Conservation (phyloP, 1,140 invertebrate genomes). For the Nylanderia fulva region DNA sequence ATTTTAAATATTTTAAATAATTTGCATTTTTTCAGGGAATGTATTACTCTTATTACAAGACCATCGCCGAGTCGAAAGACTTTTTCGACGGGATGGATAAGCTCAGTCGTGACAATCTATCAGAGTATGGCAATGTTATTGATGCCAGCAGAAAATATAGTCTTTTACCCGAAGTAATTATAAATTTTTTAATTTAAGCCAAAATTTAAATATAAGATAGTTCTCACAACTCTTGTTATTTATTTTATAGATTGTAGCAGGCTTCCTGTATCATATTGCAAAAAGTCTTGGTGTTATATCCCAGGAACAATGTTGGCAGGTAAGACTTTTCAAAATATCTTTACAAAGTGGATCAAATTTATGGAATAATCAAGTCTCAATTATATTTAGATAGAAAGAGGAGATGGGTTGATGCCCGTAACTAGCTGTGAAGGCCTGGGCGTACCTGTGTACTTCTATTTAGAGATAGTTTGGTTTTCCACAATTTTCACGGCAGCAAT, state of each 20-base stretch:
- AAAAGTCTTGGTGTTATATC: slow-evolving; percentile 82
- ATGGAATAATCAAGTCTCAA: neutral
- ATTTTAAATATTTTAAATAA: too few relatives aligned
- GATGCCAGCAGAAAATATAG: slow-evolving; percentile 94
- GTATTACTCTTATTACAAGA: slow-evolving; percentile 96
- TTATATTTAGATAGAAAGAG: slow-evolving; percentile 87
- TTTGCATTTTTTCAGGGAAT: slow-evolving; percentile 88
- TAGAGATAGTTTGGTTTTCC: slow-evolving; percentile 89
- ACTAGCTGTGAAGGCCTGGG: slow-evolving; percentile 93
- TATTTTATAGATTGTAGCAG: slow-evolving; percentile 87
- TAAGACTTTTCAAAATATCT: slow-evolving; percentile 61
- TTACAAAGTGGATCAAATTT: neutral
- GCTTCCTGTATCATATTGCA: slow-evolving; percentile 86
- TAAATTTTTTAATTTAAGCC: neutral
- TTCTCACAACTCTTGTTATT: slow-evolving; percentile 14
- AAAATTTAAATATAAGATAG: neutral
- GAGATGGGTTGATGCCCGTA: slow-evolving; percentile 88
- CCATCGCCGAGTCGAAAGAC: slow-evolving; percentile 89
- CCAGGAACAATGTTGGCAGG: slow-evolving; percentile 81
- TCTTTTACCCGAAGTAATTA: slow-evolving; percentile 92
- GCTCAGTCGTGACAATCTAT: slow-evolving; percentile 91
- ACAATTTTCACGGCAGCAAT: slow-evolving; percentile 88
- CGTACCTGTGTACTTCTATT: slow-evolving; percentile 92
- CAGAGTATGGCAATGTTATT: slow-evolving; percentile 92
- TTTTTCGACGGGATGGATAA: slow-evolving; percentile 88